Evolutionary conservation across 2,888 invertebrate genomes (phyloP), one percentile per base, ranked within the genome.

Genomic region (Nephrotoma guestfalica): DNA sequence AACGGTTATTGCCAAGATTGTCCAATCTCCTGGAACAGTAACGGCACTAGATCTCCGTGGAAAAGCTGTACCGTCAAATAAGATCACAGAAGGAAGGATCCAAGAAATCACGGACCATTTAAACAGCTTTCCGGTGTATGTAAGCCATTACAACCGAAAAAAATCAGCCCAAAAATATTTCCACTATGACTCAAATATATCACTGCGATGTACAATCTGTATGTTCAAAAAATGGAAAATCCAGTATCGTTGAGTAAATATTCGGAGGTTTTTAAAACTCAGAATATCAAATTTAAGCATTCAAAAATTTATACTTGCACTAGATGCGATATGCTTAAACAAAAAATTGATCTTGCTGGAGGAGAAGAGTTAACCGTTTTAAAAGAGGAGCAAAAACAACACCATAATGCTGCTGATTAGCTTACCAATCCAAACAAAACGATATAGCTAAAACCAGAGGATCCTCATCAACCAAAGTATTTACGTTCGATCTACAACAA

Each of bases 241-340:
- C 83, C 85, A 18, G 87, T 87, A 71, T 71, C 83, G 42, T n/a
- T 87, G 30, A 86, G 41, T 41, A 88, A 87, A 83, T 86, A 87
- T n/a, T n/a, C n/a, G n/a, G n/a, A n/a, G n/a, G n/a, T n/a, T n/a
- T n/a, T n/a, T n/a, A n/a, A n/a, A n/a, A 86, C 71, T 13, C 86
- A 87, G 86, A 87, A 87, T 83, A 87, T 87, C 42, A 87, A 87
- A 87, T 88, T 88, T 85, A 87, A 87, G 84, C 87, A 87, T 15
- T 87, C 87, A 57, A 87, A 87, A 43, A 85, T 88, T 13, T 85
- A 86, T 41, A 87, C 87, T 42, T 86, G 87, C 11, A 42, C 71
- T n/a, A 87, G 4, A 83, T 86, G 86, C 45, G 86, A 87, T 86
- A 86, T 86, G 47, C 84, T 88, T n/a, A 87, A 86, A 87, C 87